Conservation (phyloP, 2,113 vertebrate species). For the Anhinga rufa region DNA sequence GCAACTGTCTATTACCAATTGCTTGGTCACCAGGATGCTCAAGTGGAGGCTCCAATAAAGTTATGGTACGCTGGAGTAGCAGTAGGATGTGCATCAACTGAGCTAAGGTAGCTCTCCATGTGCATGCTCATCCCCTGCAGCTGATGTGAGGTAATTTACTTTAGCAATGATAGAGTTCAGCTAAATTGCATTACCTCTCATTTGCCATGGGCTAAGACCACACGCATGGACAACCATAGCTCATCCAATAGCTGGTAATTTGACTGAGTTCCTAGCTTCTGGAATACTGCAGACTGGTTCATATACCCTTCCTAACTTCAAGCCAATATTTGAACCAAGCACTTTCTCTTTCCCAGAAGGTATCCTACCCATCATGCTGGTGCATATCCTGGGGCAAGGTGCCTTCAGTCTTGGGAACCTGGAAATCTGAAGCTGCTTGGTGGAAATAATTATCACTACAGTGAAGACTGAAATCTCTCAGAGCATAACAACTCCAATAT, state of each 20-base stretch:
- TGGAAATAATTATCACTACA: background rate
- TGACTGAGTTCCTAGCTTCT: background rate
- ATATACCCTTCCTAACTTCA: background rate
- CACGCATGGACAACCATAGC: background rate
- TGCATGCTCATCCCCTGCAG: background rate
- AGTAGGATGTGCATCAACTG: background rate
- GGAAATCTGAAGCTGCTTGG: background rate
- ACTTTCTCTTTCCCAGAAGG: background rate
- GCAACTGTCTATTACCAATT: background rate
- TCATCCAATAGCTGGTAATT: background rate
- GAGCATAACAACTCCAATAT: background rate
- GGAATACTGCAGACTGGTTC: background rate
- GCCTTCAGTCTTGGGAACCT: background rate
- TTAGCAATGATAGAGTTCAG: background rate
- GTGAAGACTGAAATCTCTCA: background rate
- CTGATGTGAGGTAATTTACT: background rate
- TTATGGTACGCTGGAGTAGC: background rate
- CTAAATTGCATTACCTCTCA: background rate
- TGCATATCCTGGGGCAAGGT: background rate
- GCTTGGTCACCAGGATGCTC: background rate
- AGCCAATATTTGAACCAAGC: background rate
- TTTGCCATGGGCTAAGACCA: slow-evolving; percentile 1
- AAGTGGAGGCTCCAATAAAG: background rate
- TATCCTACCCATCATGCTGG: background rate
- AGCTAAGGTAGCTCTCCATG: background rate